phyloP scores from a whole-genome alignment of 1,140 invertebrate species.

The Cyclina sinensis region DNA sequence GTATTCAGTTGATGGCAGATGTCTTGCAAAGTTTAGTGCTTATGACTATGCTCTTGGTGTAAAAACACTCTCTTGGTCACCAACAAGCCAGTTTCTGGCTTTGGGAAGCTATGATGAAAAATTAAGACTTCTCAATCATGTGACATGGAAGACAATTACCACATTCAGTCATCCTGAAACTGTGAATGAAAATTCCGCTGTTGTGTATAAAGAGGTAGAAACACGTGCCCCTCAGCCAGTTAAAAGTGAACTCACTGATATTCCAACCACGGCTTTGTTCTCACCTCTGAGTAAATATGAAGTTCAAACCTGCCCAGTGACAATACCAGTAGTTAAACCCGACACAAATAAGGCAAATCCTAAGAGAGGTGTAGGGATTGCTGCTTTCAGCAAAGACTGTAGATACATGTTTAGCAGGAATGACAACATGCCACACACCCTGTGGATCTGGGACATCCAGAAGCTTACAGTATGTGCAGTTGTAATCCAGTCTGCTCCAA shows the following conservation, averaged over 20 bases:
- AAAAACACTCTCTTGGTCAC: constrained; percentile 86
- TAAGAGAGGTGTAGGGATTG: constrained; percentile 83
- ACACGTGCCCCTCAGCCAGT: constrained; percentile 73
- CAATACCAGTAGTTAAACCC: constrained; percentile 83
- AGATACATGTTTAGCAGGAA: constrained; percentile 86
- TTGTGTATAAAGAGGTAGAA: constrained; percentile 81
- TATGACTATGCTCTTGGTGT: constrained; percentile 87
- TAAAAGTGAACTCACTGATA: constrained; percentile 68
- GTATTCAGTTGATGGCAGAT: constrained; percentile 87
- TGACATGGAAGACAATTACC: constrained; percentile 86
- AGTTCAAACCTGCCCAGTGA: constrained; percentile 76
- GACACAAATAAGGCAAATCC: constrained; percentile 85
- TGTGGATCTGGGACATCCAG: constrained; percentile 86
- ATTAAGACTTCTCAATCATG: constrained; percentile 86
- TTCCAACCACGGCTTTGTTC: constrained; percentile 76
- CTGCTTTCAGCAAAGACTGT: constrained; percentile 85
- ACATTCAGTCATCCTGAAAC: constrained; percentile 73
- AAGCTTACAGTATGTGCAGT: constrained; percentile 81
- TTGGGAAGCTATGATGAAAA: constrained; percentile 87
- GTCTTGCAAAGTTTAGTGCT: constrained; percentile 84
- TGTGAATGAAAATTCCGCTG: constrained; percentile 67
- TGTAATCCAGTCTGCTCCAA: constrained; percentile 82
- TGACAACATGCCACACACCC: constrained; percentile 86
- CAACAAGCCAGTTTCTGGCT: constrained; percentile 87
- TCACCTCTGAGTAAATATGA: constrained; percentile 84